Base-by-base conservation (phyloP, 2,797 vertebrate species). In the Hippoglossus hippoglossus region DNA sequence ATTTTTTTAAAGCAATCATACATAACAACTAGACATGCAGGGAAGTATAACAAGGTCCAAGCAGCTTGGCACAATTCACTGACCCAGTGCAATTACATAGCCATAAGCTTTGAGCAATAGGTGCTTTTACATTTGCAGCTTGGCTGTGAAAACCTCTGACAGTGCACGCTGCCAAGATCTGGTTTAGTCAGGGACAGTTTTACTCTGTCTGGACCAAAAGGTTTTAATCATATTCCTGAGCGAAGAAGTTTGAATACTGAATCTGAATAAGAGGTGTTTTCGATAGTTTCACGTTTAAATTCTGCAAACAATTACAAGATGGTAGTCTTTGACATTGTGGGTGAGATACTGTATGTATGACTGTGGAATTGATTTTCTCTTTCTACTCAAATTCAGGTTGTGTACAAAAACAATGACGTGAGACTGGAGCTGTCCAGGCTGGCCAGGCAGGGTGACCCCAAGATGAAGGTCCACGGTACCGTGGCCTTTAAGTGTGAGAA, bases 401-500 rank as follows among this genome's bases (percentile, higher is more conserved):
- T 99, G 3, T 99, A 99, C 91, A 99, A 99, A 94, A 99, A 99
- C 92, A 99, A 98, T 0, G 98, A 99, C 13, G 96, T 98, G 75
- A 95, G 97, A 34, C 94, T 99, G 72, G 98, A 99, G 87, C 92
- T 99, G 74, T 99, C 97, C 83, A 94, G 96, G 69, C 92, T 99
- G 91, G 97, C 98, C 76, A 96, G 97, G 71, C 96, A 96, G 92
- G 96, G 96, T 0, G 97, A 99, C 80, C 92, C 95, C 64, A 99
- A 99, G 90, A 99, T 99, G 97, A 98, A 98, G 91, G 82, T 98
- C 73, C 96, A 99, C 2, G 98, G 98, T 25, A 95, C 97, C 34
- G 97, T 99, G 84, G 96, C 97, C 31, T 99, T 99, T 90, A 99
- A 99, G 89, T 99, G 98, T 87, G 98, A 99, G 88, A 98, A 98